A percentile compares a stretch with the other conserved stretches of the same genome.
Evolutionary conservation across 2,888 invertebrate genomes (phyloP).

Genomic region (Villa cingulata): DNA sequence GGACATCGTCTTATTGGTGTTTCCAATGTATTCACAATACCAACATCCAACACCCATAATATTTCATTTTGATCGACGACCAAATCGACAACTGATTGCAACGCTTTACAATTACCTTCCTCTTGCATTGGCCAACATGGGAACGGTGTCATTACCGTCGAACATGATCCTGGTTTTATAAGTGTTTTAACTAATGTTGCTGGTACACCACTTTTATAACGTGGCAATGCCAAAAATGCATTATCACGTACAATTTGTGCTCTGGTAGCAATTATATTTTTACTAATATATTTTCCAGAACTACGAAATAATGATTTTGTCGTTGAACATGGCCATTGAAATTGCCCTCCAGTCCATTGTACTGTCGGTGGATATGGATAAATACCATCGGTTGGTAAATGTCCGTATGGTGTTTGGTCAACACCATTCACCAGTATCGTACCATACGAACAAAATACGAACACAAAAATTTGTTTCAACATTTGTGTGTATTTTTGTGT

Average conservation of each 20-base stretch:
- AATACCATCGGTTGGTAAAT: conserved; percentile 23
- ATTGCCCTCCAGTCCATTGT: conserved; percentile 38
- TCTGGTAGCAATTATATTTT: conserved; percentile 47
- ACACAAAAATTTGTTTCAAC: not conserved
- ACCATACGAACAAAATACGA: not conserved
- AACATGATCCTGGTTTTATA: conserved; percentile 37
- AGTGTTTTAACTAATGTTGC: conserved; percentile 48
- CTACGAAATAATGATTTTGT: conserved; percentile 43
- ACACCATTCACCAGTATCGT: not conserved
- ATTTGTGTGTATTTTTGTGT: too few relatives aligned
- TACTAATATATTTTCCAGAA: conserved; percentile 42
- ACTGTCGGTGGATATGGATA: conserved; percentile 18
- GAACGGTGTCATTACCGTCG: conserved; percentile 43
- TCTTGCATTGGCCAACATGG: conserved; percentile 51
- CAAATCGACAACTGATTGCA: conserved; percentile 59
- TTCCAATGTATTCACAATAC: conserved; percentile 45
- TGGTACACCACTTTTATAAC: conserved; percentile 49
- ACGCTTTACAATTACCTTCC: conserved; percentile 45
- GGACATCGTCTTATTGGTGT: conserved; percentile 44
- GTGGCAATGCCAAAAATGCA: conserved; percentile 43
- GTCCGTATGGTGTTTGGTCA: conserved; percentile 22
- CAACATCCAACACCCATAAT: conserved; percentile 57
- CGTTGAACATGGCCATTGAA: conserved; percentile 39
- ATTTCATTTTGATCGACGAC: conserved; percentile 47
- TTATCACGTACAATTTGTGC: conserved; percentile 43